Evolutionary conservation across 1,140 invertebrate genomes (phyloP), one percentile per base, ranked within the genome.

Genomic region (Achroia grisella): DNA sequence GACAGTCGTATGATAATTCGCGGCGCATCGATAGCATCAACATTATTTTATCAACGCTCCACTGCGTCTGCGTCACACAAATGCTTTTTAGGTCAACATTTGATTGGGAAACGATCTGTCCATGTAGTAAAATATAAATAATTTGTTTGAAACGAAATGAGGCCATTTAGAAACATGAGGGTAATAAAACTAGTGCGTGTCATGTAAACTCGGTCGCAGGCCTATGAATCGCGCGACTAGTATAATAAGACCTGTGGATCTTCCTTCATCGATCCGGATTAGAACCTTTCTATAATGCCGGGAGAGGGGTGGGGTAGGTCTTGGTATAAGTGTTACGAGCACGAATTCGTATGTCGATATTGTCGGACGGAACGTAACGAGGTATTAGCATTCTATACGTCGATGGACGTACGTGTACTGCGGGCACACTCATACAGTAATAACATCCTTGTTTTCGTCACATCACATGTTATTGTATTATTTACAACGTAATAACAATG

Each of bases 181-280:
- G 81, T 75, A 83, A 85, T 85, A 85, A 85, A 85, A 85, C 70
- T 81, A 80, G 81, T 83, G 77, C 79, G 81, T 81, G 79, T 77
- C 67, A 62, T 73, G 66, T 72, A 70, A 78, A 81, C 60, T 72
- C 74, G 74, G 77, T 77, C 78, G 71, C 64, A 64, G 62, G 66
- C 57, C 58, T 67, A 53, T 43, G 54, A 41, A 49, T 40, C 13
- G 37, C 11, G 13, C 40, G 32, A 35, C 64, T 62, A 68, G 28
- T 36, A 28, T 50, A 56, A 13, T 12, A 12, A 49, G 70, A 62
- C 10, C 66, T 53, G 37, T 40, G 41, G 39, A 36, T 54, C 44
- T 45, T 62, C 41, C 37, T 62, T 36, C 33, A 51, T 39, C 14
- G 13, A 23, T 53, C 15, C 10, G 30, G 44, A 32, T 49, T 12